Evolutionary conservation across 2,797 vertebrate species (phyloP), one percentile per base, ranked within the genome.

Genomic region (Phyllotis vaccarum): DNA sequence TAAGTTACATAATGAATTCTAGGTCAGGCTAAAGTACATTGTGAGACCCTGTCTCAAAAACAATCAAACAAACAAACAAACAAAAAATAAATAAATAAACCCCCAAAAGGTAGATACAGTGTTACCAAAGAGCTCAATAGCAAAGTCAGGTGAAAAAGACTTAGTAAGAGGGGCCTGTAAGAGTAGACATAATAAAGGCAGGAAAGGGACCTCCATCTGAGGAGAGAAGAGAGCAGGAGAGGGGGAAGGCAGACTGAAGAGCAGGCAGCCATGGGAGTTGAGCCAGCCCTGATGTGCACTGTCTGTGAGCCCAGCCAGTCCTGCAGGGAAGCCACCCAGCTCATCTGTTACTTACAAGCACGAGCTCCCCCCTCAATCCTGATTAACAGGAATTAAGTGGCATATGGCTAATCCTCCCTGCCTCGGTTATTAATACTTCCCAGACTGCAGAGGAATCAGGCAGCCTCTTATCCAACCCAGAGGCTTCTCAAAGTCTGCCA

Each of bases 321-420:
- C 60, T 62, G 97, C 56, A 11, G 88, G 96, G 91, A 96, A 68
- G 96, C 68, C 82, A 90, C 79, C 87, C 95, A n/a, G 96, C 96
- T 98, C 96, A 83, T 94, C 97, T 96, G 95, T 97, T 96, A 96
- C 93, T 98, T 97, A 87, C 95, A 97, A 97, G 97, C 97, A 90
- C 97, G 90, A 98, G 95, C 97, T 97, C 95, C 96, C 96, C 96
- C 88, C 91, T 96, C 97, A 96, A 95, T 98, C 98, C 98, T 86
- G 96, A 97, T 98, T 98, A 93, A 94, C 78, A 14, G 76, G 96
- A 98, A 98, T 98, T 97, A 97, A 95, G 94, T 93, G 91, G 97
- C 97, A 98, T 97, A 96, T 97, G 98, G 97, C 97, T 98, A 98
- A 98, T 97, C 97, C 98, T 91, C 97, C 97, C 97, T 85, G 86